Percentiles rank a stretch among this genome's conserved stretches.
Conservation (phyloP, 2,888 invertebrate genomes). For the Cryptus viduatorius region DNA sequence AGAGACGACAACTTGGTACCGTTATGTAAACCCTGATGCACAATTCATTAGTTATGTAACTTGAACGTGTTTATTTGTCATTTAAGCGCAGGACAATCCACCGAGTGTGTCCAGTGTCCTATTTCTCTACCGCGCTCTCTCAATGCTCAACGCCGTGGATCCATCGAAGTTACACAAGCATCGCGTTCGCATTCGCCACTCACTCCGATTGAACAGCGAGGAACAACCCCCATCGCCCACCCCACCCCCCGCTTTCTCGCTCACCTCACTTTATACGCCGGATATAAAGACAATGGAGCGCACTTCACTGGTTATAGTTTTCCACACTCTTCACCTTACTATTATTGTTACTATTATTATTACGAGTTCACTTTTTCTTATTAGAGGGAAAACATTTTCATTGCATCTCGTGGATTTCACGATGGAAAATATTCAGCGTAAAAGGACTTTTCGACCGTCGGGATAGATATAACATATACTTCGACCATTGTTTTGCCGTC, state of each 20-base stretch:
- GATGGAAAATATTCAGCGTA: background rate
- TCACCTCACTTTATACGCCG: constrained; percentile 5
- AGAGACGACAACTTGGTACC: constrained; percentile 30
- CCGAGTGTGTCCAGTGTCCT: constrained; percentile 21
- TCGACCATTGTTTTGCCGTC: constrained; percentile 1
- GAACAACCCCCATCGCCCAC: background rate
- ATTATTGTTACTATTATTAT: constrained; percentile 4
- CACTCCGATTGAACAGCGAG: constrained; percentile 73
- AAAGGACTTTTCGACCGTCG: background rate
- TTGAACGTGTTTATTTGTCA: constrained; percentile 71
- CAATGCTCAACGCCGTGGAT: background rate
- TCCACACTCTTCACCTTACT: background rate
- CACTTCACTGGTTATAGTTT: constrained; percentile 25
- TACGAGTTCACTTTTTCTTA: background rate
- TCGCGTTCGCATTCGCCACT: constrained; percentile 72
- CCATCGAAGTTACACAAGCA: constrained; percentile 52
- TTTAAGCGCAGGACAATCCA: constrained; percentile 50
- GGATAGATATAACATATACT: background rate
- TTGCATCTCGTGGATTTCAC: background rate
- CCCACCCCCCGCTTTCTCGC: constrained; percentile 62
- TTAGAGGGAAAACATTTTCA: background rate
- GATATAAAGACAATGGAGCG: constrained; percentile 20
- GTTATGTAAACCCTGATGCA: constrained; percentile 75
- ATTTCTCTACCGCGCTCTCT: background rate
- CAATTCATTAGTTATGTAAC: constrained; percentile 78